Percentiles rank a stretch among this genome's conserved stretches.
These are phyloP conservation scores for Anastrepha obliqua DNA, from an alignment of 1,140 invertebrate species.

Conservation along the genomic window DNA sequence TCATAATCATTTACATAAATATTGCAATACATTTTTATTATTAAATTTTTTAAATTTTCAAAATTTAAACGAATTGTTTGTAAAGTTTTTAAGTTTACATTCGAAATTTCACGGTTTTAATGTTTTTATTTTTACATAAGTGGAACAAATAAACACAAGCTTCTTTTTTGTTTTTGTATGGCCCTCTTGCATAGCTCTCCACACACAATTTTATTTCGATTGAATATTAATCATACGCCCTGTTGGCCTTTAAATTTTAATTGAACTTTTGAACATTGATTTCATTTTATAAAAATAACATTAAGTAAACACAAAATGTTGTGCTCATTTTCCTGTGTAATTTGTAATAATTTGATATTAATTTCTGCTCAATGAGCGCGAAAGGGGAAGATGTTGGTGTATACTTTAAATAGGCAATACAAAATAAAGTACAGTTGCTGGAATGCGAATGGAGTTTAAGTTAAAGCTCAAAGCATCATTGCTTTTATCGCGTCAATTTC, in stretches of 20 bases:
- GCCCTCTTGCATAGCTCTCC: too few species aligned
- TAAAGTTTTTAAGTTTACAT: too few species aligned
- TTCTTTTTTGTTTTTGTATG: too few species aligned
- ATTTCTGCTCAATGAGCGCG: not conserved
- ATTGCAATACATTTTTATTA: not conserved
- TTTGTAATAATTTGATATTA: constrained; percentile 33
- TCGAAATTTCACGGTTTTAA: not conserved
- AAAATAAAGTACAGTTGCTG: too few species aligned
- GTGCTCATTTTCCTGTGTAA: constrained; percentile 22
- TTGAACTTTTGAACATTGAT: not conserved
- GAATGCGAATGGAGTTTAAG: not conserved
- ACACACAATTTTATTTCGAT: not conserved
- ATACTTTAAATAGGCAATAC: too few species aligned
- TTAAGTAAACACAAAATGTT: constrained; percentile 6
- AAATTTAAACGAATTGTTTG: not conserved
- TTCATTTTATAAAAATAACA: not conserved
- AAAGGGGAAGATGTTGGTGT: not conserved
- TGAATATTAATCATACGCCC: constrained; percentile 22
- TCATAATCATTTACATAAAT: not conserved
- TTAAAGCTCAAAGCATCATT: not conserved
- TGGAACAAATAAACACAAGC: too few species aligned
- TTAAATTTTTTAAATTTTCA: not conserved
- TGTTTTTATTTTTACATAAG: not conserved
- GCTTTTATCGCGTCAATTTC: not conserved
- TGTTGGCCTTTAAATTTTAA: constrained; percentile 29